Base-by-base conservation (phyloP, 1,140 invertebrate genomes). In the Lordiphosa clarofinis region DNA sequence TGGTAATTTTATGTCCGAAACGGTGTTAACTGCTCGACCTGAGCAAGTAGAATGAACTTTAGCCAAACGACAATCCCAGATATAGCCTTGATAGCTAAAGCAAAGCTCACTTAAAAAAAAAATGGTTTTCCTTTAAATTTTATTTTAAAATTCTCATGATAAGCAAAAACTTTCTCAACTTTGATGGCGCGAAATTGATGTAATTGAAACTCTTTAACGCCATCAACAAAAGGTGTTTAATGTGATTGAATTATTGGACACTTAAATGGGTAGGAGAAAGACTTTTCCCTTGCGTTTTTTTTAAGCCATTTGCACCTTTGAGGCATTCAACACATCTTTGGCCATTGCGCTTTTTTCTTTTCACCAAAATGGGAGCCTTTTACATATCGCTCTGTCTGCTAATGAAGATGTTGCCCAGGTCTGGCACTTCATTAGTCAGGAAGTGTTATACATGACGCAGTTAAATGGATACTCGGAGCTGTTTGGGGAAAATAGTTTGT, bases 161-260 rank as follows among this genome's bases (percentile, higher is more conserved):
- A 36, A 44, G 47, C 56, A 35, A 12, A 37, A 71, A 71, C 68
- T 75, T 75, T 74, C 72, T 43, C 72, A 59, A 61, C 66, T 35
- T 46, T 52, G 10, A 39, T 35, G 31, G 56, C 37, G 12, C 9
- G 52, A 31, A 82, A n/a, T n/a, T 84, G 68, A 47, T 84, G 69
- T 82, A 82, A 82, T 82, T 84, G 78, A 82, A 78, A 73, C 73
- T 40, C 73, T 84, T 82, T 82, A 82, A 84, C 65, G 69, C 78
- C 69, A 82, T 84, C 81, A 84, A 67, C 70, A 60, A 73, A 73
- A 24, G 21, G 55, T 64, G 78, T 84, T 84, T 84, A 68, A 81
- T 72, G 71, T 73, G 76, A 82, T 82, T 82, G 76, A 82, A 82
- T 82, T 82, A 82, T 82, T 82, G 78, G 78, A 84, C 78, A 84